Percentiles rank a stretch among this genome's conserved stretches.
phyloP scores from a whole-genome alignment of 2,797 vertebrate species.

The Furcifer pardalis region DNA sequence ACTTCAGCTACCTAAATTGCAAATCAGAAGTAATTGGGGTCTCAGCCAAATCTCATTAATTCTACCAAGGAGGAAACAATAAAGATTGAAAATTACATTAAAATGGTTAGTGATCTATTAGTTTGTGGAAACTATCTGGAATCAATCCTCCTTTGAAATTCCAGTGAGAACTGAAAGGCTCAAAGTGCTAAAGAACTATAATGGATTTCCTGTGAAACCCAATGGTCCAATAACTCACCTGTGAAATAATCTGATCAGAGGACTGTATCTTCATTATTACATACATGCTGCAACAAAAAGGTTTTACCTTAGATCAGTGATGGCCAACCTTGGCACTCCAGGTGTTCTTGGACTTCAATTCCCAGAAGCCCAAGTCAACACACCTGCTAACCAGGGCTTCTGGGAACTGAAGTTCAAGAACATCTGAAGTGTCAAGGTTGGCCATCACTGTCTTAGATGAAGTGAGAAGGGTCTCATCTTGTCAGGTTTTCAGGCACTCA shows the following conservation, averaged over 20 bases:
- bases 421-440: no score
- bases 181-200: slow-evolving; percentile 55
- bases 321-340: no score
- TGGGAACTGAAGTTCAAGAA: no score
- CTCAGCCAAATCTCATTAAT: slow-evolving; percentile 68
- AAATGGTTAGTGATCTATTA: slow-evolving; percentile 55
- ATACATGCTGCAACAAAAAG: no score
- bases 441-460: no score
- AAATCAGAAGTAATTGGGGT: slow-evolving; percentile 44
- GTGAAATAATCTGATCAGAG: slow-evolving; percentile 47
- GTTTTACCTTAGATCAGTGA: no score
- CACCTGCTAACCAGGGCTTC: no score
- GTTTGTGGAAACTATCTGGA: slow-evolving; percentile 65
- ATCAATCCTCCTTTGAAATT: slow-evolving; percentile 53
- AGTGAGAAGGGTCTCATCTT: no score
- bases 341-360: no score
- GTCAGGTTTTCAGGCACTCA: no score
- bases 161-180: slow-evolving; percentile 52
- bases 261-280: slow-evolving; percentile 31
- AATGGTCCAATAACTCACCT: slow-evolving; percentile 52
- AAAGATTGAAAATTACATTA: slow-evolving; percentile 62
- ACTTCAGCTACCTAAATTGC: slow-evolving; percentile 65
- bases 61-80: slow-evolving; percentile 54
- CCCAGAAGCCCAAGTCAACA: no score
- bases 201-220: slow-evolving; percentile 61